Base-by-base conservation (phyloP, 1,140 invertebrate species). In the Drosophila pruinosa region DNA sequence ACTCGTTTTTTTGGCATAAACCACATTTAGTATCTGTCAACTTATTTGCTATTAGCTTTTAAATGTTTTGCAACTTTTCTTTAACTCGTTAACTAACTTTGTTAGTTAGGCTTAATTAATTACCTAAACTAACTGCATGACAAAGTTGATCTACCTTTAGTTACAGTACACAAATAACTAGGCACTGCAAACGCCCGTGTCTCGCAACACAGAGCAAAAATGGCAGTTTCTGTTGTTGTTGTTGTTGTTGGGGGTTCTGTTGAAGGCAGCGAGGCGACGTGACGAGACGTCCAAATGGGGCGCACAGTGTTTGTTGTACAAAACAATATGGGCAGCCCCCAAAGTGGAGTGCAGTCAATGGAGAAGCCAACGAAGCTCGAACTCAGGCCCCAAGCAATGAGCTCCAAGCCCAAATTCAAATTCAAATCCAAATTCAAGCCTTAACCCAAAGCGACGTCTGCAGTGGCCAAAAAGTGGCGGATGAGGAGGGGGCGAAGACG, bases 281-380 rank as follows among this genome's bases (percentile, higher is more conserved):
- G 82, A 88, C 82, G 78, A 82, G 82, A 88, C 82, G 75, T 83
- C 82, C 75, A 82, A 88, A 88, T 88, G 82, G 78, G 72, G 68
- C 75, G 67, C 74, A 38, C 75, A 65, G 43, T 31, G 26, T 8
- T 14, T 81, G 69, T 72, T 85, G 58, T 62, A 86, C 62, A 86
- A 73, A 77, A 69, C 56, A 59, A 64, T n/a, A 71, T 28, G 38
- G 63, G 26, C 36, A 72, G 58, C 52, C 59, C 45, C 36, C 31
- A 14, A 26, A 19, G 31, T 36, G 34, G 34, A 36, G 58, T 47
- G 61, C 62, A 65, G 52, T 57, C 28, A 56, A 57, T 57, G 52
- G 57, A 68, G 57, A 41, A 50, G 61, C 43, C 58, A 47, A 17
- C 59, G 52, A 59, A 62, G 59, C 39, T 62, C 67, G 41, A 69